A percentile compares a stretch with the other conserved stretches of the same genome.
Evolutionary conservation across 2,888 invertebrate species (phyloP).

Genomic region (Oasisia sp.): DNA sequence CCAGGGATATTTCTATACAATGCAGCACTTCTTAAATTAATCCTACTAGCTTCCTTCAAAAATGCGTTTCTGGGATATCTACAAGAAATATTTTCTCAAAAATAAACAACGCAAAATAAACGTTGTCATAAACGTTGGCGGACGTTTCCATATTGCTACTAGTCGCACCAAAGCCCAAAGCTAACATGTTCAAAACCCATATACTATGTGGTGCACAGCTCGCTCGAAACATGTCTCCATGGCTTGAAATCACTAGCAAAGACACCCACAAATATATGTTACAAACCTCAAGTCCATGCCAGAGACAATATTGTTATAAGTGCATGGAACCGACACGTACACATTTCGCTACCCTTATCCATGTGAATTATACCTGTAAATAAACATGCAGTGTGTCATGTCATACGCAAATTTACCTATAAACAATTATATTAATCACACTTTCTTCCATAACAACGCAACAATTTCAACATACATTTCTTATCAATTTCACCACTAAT

Average conservation of each 20-base stretch:
- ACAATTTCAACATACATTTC: constrained; percentile 5
- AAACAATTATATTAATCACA: neutral
- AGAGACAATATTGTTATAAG: neutral
- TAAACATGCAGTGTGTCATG: neutral
- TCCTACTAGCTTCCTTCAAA: neutral
- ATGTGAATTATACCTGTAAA: constrained; percentile 10
- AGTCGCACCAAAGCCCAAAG: neutral
- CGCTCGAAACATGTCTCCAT: neutral
- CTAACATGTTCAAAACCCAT: neutral
- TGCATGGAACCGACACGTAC: neutral
- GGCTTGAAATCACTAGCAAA: neutral
- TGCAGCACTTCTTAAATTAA: neutral
- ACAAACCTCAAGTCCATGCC: neutral
- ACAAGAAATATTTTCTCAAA: neutral
- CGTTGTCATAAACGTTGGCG: neutral
- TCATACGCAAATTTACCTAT: constrained; percentile 5
- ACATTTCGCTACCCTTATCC: constrained; percentile 9
- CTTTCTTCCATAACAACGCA: neutral
- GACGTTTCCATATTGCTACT: neutral
- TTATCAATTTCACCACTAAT: neutral
- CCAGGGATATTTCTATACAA: neutral
- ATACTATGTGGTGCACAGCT: neutral
- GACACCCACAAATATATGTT: neutral
- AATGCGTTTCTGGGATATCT: neutral
- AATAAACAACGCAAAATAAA: neutral